Conservation (phyloP, 2,888 invertebrate species). For the Apamea monoglypha region DNA sequence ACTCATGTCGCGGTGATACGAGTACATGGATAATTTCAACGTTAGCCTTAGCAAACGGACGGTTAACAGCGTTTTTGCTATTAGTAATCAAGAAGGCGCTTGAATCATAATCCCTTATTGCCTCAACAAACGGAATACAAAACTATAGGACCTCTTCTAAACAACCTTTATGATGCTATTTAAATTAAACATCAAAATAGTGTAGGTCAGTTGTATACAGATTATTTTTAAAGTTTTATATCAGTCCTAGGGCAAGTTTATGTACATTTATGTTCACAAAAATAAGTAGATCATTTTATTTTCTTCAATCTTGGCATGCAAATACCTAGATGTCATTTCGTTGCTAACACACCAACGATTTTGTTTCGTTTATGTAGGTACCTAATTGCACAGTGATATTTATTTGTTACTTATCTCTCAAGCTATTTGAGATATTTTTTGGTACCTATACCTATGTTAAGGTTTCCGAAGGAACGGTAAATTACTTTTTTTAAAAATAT, state of each 20-base stretch:
- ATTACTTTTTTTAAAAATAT: not conserved
- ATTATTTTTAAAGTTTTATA: not conserved
- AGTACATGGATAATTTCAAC: not conserved
- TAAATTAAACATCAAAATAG: not conserved
- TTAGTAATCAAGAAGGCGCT: constrained; percentile 11
- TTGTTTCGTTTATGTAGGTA: constrained; percentile 4
- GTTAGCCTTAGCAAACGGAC: not conserved
- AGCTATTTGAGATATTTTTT: not conserved
- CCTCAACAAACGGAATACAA: too few relatives aligned
- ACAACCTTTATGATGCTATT: not conserved
- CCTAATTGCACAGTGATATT: constrained; percentile 12
- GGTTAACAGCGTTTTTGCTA: constrained; percentile 8
- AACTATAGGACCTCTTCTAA: too few relatives aligned
- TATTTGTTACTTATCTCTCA: not conserved
- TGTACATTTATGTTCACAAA: not conserved
- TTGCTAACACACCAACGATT: constrained; percentile 21
- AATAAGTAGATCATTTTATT: not conserved
- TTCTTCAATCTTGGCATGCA: not conserved
- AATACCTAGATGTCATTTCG: constrained; percentile 8
- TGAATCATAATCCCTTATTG: not conserved
- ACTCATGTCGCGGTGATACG: not conserved
- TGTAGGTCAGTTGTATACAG: not conserved
- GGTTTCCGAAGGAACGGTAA: not conserved
- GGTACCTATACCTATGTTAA: too few relatives aligned
- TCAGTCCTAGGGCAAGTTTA: not conserved